phyloP scores from a whole-genome alignment of 2,113 vertebrate genomes.

The Isurus oxyrinchus region DNA sequence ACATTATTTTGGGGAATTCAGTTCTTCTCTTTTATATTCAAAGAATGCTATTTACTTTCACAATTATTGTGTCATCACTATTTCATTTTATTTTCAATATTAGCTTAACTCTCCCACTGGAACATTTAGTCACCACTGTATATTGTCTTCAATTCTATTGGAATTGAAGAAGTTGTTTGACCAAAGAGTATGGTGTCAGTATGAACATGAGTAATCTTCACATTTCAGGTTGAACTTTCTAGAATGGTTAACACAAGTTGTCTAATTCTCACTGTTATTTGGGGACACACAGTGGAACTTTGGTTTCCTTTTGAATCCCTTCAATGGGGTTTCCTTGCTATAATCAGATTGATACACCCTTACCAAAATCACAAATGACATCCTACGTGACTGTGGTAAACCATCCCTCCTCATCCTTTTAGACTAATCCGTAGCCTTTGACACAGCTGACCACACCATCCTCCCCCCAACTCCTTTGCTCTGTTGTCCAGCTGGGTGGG shows the following conservation, averaged over 20 bases:
- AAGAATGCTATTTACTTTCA: background rate
- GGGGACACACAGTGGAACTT: background rate
- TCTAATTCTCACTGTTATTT: background rate
- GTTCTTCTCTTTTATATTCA: background rate
- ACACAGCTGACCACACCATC: too few relatives aligned
- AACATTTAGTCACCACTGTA: background rate
- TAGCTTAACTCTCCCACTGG: background rate
- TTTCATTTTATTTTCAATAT: constrained; percentile 4
- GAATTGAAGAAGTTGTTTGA: background rate
- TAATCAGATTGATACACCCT: background rate
- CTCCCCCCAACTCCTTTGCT: too few relatives aligned
- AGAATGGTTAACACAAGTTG: background rate
- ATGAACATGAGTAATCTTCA: background rate
- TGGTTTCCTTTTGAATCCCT: background rate
- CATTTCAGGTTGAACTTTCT: background rate
- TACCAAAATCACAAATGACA: background rate
- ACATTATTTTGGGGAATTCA: background rate
- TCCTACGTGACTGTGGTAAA: background rate
- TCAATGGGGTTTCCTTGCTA: background rate
- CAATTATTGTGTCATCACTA: background rate
- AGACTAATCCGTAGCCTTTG: too few relatives aligned
- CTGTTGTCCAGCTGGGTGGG: too few relatives aligned
- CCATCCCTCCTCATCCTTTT: background rate
- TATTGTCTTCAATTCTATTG: background rate
- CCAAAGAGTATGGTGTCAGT: background rate